phyloP scores from a whole-genome alignment of 2,113 vertebrate species.

The Psephotus haematonotus region DNA sequence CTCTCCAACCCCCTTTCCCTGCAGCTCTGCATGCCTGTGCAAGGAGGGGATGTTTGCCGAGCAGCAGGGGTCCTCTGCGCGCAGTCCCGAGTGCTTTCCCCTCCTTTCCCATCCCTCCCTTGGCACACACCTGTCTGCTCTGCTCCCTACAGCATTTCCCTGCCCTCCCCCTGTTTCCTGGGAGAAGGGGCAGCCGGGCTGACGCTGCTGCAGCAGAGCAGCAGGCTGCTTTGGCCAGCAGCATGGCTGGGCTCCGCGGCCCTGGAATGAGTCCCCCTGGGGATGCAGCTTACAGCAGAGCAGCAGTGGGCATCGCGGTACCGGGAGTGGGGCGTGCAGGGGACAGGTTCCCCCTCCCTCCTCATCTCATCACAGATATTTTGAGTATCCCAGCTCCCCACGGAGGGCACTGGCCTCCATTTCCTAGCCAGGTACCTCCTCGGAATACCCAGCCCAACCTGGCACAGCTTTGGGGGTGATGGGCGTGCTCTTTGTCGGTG shows the following conservation, averaged over 20 bases:
- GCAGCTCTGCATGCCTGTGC: not conserved
- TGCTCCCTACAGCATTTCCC: not conserved
- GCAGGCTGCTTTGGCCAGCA: not conserved
- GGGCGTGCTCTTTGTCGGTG: not conserved
- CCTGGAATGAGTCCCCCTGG: not conserved
- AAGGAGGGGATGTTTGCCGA: not conserved
- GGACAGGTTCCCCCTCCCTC: not conserved
- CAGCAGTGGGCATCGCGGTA: not conserved
- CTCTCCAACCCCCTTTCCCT: not conserved
- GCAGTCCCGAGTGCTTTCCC: not conserved
- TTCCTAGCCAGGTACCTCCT: not conserved
- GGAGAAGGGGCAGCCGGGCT: not conserved
- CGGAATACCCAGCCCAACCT: not conserved
- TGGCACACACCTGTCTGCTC: not conserved
- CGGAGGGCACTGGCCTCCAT: not conserved
- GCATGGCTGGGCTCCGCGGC: not conserved
- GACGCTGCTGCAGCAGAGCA: not conserved
- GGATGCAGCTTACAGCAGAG: not conserved
- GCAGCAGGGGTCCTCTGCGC: not conserved
- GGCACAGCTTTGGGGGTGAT: not conserved
- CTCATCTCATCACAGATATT: not conserved
- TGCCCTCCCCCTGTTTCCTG: not conserved
- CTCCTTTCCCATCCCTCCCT: not conserved
- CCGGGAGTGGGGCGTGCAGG: fast-evolving
- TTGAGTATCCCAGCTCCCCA: not conserved